Base-by-base conservation (phyloP, 2,888 invertebrate species). In the Xestia sexstrigata region DNA sequence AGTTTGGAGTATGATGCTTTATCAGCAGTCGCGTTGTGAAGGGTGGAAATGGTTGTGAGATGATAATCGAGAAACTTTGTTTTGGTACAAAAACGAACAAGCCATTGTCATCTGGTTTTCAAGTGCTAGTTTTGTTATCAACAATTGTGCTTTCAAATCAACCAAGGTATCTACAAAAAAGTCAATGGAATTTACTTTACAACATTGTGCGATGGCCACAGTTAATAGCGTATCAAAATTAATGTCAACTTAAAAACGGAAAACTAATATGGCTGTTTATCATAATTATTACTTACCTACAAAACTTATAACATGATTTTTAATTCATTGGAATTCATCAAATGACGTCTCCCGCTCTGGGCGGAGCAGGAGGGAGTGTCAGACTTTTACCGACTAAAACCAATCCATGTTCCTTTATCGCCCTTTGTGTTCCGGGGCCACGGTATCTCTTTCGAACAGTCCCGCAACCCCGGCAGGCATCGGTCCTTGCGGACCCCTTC, bases 1-100 rank as follows among this genome's bases (percentile, higher is more conserved):
- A 72, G 72, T 82, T 78, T n/a, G 67, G 47, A 65, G 42, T 42
- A n/a, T 13, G 17, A 47, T 49, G n/a, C 58, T 81, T 70, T 66
- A 47, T 81, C 58, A 42, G 9, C 9, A 39, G 35, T 23, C 26
- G 5, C 30, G 55, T 70, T 70, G 8, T 45, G 1, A 6, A n/a
- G 1, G 26, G n/a, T n/a, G n/a, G 39, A 35, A 65, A 55, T 35
- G 7, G 4, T 47, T 11, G 0, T 5, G 0, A n/a, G 4, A 26
- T 23, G 23, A 45, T 23, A 23, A 47, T 35, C 49, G 4, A 23
- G 2, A 13, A 11, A 35, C 9, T 23, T 23, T 4, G n/a, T 63
- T 0, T 45, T 68, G 15, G 20, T 30, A 35, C n/a, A 23, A 45
- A 52, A 58, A 58, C 26, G 5, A n/a, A n/a, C 15, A 58, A 0